These are phyloP conservation scores for Callocephalon fimbriatum DNA, from an alignment of 2,113 vertebrate species.

Conservation along the genomic window DNA sequence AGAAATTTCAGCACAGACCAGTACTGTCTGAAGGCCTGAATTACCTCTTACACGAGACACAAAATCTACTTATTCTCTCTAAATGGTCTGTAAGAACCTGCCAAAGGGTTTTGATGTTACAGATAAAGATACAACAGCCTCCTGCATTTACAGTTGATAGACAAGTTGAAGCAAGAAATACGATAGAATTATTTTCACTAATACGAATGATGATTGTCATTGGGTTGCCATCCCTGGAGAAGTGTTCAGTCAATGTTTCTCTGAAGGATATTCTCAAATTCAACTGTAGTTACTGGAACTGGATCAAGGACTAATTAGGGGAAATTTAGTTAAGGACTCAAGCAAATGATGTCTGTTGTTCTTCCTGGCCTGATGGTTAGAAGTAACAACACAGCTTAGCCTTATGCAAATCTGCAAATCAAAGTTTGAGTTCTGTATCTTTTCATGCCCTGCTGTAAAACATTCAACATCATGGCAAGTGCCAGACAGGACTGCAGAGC, in stretches of 20 bases:
- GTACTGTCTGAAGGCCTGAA: neutral
- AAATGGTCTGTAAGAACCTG: neutral
- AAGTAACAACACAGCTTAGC: neutral
- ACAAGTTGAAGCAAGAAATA: neutral
- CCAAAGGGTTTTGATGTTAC: neutral
- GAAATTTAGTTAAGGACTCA: neutral
- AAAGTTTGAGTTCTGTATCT: neutral
- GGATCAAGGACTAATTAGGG: neutral
- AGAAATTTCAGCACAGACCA: neutral
- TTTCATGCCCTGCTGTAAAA: neutral
- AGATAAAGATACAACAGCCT: neutral
- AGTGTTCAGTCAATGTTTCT: neutral
- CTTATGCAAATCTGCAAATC: neutral
- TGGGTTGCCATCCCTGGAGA: neutral
- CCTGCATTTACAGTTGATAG: neutral
- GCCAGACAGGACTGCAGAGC: neutral
- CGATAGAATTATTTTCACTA: neutral
- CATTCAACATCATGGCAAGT: neutral
- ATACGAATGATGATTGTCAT: neutral
- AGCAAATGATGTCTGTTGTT: neutral
- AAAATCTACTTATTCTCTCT: neutral
- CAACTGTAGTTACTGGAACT: neutral
- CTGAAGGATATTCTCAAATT: neutral
- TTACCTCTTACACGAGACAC: neutral
- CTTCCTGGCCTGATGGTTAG: neutral